A percentile compares a stretch with the other conserved stretches of the same genome.
These are phyloP conservation scores for Melanargia galathea DNA, from an alignment of 2,888 invertebrate genomes.

Conservation along the genomic window DNA sequence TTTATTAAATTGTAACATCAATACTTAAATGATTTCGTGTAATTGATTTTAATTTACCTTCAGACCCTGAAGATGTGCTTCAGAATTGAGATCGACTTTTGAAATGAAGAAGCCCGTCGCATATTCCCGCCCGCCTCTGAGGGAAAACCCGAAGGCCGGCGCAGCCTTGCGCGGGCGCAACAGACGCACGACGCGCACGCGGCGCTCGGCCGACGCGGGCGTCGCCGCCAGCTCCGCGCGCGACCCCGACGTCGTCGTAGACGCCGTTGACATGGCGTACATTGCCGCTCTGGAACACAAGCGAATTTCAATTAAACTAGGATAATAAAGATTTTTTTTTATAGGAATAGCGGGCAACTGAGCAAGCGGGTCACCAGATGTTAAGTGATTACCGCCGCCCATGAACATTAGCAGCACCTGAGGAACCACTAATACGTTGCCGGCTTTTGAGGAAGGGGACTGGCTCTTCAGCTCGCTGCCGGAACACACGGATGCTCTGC, in stretches of 20 bases:
- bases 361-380: no score
- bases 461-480: no score
- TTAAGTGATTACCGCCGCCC: no score
- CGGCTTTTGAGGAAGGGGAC: no score
- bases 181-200: constrained; percentile 70
- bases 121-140: constrained; percentile 94
- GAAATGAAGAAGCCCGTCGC: constrained; percentile 96
- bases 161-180: constrained; percentile 71
- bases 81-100: constrained; percentile 92
- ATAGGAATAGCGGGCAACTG: no score
- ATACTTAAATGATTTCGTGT: no score
- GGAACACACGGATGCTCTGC: no score
- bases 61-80: constrained; percentile 92
- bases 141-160: constrained; percentile 90
- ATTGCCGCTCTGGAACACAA: constrained; percentile 52
- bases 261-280: constrained; percentile 67
- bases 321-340: no score
- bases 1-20: no score
- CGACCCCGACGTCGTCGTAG: constrained; percentile 68
- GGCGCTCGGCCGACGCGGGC: constrained; percentile 53
- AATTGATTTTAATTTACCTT: constrained; percentile 87
- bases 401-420: no score
- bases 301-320: background rate
- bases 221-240: constrained; percentile 49
- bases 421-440: no score